Conservation (phyloP, 1,140 invertebrate genomes). For the Nephila pilipes region DNA sequence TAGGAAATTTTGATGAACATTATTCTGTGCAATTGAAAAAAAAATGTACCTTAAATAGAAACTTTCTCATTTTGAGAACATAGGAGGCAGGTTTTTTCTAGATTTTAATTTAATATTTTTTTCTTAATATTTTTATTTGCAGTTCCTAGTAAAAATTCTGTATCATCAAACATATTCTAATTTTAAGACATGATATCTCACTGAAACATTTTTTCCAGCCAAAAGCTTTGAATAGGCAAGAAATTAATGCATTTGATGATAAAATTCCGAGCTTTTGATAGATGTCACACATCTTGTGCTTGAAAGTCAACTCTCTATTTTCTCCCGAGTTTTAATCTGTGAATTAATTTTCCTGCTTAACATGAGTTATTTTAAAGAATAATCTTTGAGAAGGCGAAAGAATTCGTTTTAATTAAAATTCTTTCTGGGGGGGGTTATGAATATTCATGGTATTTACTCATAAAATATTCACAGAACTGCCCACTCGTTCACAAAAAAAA, state of each 20-base stretch:
- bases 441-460: conserved; percentile 6
- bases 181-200: background rate
- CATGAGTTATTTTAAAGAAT: background rate
- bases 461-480: conserved; percentile 9
- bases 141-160: background rate
- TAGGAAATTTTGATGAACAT: no score
- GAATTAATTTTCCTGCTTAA: background rate
- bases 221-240: background rate
- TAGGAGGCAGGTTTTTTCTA: no score
- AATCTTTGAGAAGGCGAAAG: background rate
- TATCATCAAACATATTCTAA: background rate
- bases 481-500: background rate
- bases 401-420: conserved; percentile 20
- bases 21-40: no score
- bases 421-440: background rate
- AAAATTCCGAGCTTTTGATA: background rate
- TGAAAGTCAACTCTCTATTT: background rate
- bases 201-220: background rate
- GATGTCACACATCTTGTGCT: background rate
- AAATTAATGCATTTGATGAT: background rate
- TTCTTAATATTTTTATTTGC: background rate
- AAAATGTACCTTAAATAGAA: no score
- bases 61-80: no score
- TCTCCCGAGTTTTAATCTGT: background rate
- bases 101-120: background rate